These are phyloP conservation scores for Argyrosomus japonicus DNA, from an alignment of 2,113 vertebrate genomes.

Conservation along the genomic window DNA sequence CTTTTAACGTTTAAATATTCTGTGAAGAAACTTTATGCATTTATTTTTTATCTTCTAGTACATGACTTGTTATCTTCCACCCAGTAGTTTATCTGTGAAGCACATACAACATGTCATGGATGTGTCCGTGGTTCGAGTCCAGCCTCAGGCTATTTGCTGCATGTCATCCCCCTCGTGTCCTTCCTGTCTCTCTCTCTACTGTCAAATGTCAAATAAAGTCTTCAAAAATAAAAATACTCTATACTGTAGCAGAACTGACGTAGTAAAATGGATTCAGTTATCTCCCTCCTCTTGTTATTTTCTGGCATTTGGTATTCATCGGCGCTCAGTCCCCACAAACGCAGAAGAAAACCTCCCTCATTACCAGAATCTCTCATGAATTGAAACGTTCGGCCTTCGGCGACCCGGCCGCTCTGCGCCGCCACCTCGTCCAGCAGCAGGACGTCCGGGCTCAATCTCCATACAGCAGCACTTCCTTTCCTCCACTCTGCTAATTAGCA, in stretches of 20 bases:
- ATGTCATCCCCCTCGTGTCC: too few species aligned
- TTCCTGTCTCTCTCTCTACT: too few species aligned
- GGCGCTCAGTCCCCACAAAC: not conserved
- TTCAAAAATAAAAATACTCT: not conserved
- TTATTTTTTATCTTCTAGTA: too few species aligned
- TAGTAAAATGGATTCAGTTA: not conserved
- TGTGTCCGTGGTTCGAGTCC: too few species aligned
- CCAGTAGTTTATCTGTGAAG: too few species aligned
- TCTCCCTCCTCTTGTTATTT: not conserved
- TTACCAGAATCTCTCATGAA: slow-evolving; percentile 21
- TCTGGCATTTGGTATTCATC: not conserved
- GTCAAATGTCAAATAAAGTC: not conserved
- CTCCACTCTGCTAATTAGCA: slow-evolving; percentile 60
- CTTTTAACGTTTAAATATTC: too few species aligned
- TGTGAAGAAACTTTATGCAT: too few species aligned
- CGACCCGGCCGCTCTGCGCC: not conserved
- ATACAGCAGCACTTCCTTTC: slow-evolving; percentile 22
- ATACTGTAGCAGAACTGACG: too few species aligned
- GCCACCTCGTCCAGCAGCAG: slow-evolving; percentile 59
- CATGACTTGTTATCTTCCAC: too few species aligned
- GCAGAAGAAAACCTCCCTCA: slow-evolving; percentile 33
- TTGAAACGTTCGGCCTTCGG: not conserved
- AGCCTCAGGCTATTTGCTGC: too few species aligned
- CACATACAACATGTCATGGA: too few species aligned
- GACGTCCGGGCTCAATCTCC: slow-evolving; percentile 46